These are phyloP conservation scores for Cheirogaleus medius DNA, from an alignment of 2,113 vertebrate species.

Conservation along the genomic window DNA sequence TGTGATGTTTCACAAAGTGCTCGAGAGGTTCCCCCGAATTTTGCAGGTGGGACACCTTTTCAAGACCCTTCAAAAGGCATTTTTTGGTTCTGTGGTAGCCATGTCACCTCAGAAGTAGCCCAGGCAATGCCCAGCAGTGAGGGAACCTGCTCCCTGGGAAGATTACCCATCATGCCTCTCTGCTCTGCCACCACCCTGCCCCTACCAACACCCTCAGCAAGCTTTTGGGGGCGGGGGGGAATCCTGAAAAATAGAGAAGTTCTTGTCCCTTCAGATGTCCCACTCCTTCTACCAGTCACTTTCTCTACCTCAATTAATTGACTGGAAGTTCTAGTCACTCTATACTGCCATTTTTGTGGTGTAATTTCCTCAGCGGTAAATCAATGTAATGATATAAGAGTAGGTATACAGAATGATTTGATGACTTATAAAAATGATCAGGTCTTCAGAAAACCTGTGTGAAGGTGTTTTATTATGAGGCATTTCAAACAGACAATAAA, in stretches of 20 bases:
- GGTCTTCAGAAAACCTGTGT: not conserved
- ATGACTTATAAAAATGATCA: constrained; percentile 2
- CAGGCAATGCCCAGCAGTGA: not conserved
- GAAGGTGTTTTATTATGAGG: not conserved
- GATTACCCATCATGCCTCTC: not conserved
- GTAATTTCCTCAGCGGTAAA: not conserved
- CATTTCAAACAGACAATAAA: constrained; percentile 10
- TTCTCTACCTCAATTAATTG: not conserved
- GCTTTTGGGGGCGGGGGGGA: not conserved
- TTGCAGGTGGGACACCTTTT: not conserved
- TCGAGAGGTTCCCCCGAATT: not conserved
- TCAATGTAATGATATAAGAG: not conserved
- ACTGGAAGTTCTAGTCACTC: not conserved
- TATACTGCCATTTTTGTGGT: not conserved
- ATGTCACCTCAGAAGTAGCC: not conserved
- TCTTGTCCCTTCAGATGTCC: not conserved
- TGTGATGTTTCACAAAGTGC: not conserved
- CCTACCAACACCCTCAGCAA: not conserved
- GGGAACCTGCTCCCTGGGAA: not conserved
- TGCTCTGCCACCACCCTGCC: fast-evolving
- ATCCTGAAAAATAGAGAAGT: not conserved
- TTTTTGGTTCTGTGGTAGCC: not conserved
- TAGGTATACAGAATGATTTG: not conserved
- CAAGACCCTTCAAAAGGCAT: not conserved
- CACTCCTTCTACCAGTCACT: not conserved